These are phyloP conservation scores for Jaculus jaculus DNA, from an alignment of 2,113 vertebrate species.

Conservation along the genomic window DNA sequence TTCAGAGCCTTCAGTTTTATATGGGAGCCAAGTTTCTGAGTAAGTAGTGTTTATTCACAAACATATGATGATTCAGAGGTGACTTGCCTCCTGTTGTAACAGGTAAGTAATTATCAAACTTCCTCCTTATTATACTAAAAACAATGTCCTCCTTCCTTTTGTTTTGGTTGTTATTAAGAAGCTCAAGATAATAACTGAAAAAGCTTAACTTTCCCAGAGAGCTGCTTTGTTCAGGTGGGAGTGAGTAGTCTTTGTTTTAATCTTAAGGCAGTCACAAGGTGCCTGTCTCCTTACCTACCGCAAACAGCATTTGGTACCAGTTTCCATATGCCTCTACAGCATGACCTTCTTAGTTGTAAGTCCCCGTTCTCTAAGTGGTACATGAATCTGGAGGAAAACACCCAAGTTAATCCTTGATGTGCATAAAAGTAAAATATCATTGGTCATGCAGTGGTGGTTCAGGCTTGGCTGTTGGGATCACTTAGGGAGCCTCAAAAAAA, in stretches of 20 bases:
- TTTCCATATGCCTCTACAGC: background rate
- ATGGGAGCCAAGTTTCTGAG: constrained; percentile 50
- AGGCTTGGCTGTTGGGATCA: background rate
- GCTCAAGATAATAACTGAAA: background rate
- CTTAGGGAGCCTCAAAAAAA: background rate
- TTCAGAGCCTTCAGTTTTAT: background rate
- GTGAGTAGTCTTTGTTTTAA: background rate
- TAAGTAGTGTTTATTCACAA: background rate
- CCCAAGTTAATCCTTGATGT: background rate
- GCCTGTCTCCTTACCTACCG: constrained; percentile 4
- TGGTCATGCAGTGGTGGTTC: background rate
- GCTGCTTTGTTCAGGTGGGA: background rate
- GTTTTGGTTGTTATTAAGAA: background rate
- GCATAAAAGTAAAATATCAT: background rate
- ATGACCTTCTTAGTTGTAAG: background rate
- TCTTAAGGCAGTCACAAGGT: constrained; percentile 23
- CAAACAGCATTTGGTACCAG: background rate
- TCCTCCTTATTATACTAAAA: constrained; percentile 40
- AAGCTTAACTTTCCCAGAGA: background rate
- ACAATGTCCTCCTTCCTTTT: background rate
- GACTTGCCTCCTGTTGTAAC: background rate
- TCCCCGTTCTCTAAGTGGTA: background rate
- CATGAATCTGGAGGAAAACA: background rate
- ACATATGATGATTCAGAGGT: constrained; percentile 42
- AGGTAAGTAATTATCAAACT: constrained; percentile 45